phyloP scores from a whole-genome alignment of 1,140 invertebrate genomes.

The Drosophila arawakana region DNA sequence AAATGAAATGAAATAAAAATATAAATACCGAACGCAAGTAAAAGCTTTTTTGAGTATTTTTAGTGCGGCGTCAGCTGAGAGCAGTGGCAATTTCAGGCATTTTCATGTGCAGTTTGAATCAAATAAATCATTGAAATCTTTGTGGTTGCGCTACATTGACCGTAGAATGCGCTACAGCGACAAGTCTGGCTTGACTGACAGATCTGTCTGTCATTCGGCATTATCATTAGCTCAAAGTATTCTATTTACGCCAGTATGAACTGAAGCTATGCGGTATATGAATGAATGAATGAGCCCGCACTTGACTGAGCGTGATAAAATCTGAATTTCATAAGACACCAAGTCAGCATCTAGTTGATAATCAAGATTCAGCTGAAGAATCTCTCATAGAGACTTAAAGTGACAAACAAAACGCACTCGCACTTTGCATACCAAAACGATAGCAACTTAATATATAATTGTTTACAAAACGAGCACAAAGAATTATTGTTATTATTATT shows the following conservation, averaged over 20 bases:
- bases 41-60: slow-evolving; percentile 60
- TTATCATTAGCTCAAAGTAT: neutral
- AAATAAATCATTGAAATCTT: slow-evolving; percentile 71
- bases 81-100: slow-evolving; percentile 52
- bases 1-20: slow-evolving; percentile 62
- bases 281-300: slow-evolving; percentile 14
- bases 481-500: slow-evolving; percentile 58
- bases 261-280: slow-evolving; percentile 12
- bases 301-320: slow-evolving; percentile 1
- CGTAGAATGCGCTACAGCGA: slow-evolving; percentile 7
- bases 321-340: slow-evolving; percentile 4
- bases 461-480: slow-evolving; percentile 72
- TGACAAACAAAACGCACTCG: slow-evolving; percentile 50
- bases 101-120: slow-evolving; percentile 57
- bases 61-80: slow-evolving; percentile 51
- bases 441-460: slow-evolving; percentile 74
- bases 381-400: slow-evolving; percentile 10
- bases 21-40: slow-evolving; percentile 47
- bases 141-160: slow-evolving; percentile 3
- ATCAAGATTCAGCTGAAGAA: slow-evolving; percentile 21
- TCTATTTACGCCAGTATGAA: neutral
- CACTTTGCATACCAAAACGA: slow-evolving; percentile 70
- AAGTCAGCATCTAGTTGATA: slow-evolving; percentile 10
- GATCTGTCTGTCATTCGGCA: slow-evolving; percentile 6
- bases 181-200: neutral